A percentile compares a stretch with the other conserved stretches of the same genome.
Conservation (phyloP, 2,888 invertebrate genomes). For the Cataglyphis albicans region DNA sequence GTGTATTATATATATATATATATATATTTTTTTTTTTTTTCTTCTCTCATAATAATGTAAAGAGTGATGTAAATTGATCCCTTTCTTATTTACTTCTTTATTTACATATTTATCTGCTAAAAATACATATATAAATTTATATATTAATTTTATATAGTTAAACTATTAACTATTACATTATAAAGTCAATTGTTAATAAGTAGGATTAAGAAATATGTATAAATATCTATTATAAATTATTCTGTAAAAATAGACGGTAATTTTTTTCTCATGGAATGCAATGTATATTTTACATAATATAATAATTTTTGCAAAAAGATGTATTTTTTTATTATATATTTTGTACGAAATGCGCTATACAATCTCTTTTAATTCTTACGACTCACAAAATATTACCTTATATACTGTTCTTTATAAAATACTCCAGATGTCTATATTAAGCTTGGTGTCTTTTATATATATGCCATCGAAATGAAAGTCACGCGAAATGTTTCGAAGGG, state of each 20-base stretch:
- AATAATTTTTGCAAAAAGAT: neutral
- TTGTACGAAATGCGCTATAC: neutral
- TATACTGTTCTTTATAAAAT: constrained; percentile 12
- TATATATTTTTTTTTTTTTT: no score
- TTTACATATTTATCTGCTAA: neutral
- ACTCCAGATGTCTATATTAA: constrained; percentile 32
- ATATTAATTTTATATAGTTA: neutral
- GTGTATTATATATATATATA: no score
- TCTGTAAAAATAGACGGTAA: neutral
- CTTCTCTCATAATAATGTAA: neutral
- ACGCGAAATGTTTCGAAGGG: constrained; percentile 45
- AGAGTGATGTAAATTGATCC: neutral
- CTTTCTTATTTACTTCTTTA: neutral
- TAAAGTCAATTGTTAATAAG: neutral
- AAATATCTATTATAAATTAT: neutral
- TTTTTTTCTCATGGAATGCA: neutral
- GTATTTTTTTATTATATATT: neutral
- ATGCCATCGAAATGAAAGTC: constrained; percentile 40
- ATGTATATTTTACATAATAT: neutral
- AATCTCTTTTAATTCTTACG: neutral
- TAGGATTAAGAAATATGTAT: neutral
- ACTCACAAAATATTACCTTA: neutral
- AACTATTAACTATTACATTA: neutral
- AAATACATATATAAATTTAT: neutral
- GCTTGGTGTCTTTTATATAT: constrained; percentile 30